Evolutionary conservation across 2,113 vertebrate genomes (phyloP), one percentile per base, ranked within the genome.

Genomic region (Dicaeum eximium): DNA sequence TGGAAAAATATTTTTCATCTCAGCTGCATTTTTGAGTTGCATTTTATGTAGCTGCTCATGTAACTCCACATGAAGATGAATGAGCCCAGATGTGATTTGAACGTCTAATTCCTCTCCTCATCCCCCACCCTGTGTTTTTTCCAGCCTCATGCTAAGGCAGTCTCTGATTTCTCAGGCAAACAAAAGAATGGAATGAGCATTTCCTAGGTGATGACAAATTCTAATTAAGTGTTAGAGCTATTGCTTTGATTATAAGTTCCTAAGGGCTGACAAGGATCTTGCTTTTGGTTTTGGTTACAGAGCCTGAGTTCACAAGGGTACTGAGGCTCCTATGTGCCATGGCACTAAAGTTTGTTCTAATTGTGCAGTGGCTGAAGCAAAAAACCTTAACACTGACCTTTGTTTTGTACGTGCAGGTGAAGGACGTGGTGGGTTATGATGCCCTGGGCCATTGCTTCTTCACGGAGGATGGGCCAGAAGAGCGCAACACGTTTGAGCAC

Each of bases 401-500:
- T 71, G 51, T 62, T 94, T 80, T 75, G 28, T 22, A 9, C 53
- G 2, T 12, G 3, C 95, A 99, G 99, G 98, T 99, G 65, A 99
- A 99, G 95, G 98, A 99, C 4, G 98, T 99, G 15, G 99, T 99
- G 74, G 99, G 99, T 54, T 99, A 99, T 15, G 97, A 99, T 57
- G 97, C 98, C 1, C 89, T 99, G 73, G 99, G 99, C 9, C 99
- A 99, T 80, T 99, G 99, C 80, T 99, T 99, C 96, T 99, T 99
- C 84, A 99, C 98, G 2, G 99, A 99, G 92, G 99, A 99, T 1
- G 99, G 99, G 3, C 98, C 99, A 5, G 99, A 99, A 75, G 99
- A 99, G 62, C 98, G 99, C 81, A 99, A 99, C 95, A 99, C 99
- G 0, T 99, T 99, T 33, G 98, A 99, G 57, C 99, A 99, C 97